phyloP scores from a whole-genome alignment of 2,888 invertebrate genomes.

The Acronicta psi region DNA sequence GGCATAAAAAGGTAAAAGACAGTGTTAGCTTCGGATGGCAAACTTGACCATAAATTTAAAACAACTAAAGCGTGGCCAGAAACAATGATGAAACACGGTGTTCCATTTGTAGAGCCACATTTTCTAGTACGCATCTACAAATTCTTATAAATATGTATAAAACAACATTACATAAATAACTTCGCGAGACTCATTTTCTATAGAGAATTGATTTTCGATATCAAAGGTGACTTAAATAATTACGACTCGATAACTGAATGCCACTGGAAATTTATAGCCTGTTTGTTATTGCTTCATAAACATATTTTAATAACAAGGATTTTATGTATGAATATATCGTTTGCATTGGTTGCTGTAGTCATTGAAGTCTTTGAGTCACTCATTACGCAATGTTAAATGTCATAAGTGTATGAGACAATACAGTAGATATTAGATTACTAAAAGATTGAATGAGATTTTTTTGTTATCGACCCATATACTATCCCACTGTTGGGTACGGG shows the following conservation, averaged over 20 bases:
- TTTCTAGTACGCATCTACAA: conserved; percentile 2
- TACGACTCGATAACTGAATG: conserved; percentile 26
- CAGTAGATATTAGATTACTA: background rate
- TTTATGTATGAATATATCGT: conserved; percentile 9
- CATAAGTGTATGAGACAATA: background rate
- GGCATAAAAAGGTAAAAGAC: no score
- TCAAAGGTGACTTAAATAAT: conserved; percentile 25
- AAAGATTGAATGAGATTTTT: no score
- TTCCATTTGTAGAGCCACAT: no score
- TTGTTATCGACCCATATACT: no score
- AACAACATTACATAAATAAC: conserved; percentile 26
- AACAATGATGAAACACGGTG: no score
- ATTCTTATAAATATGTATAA: conserved; percentile 13
- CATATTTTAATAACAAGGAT: conserved; percentile 14
- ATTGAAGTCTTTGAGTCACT: background rate
- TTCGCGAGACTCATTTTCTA: conserved; percentile 30
- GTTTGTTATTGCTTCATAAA: conserved; percentile 21
- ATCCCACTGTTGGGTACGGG: no score
- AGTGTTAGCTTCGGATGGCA: no score
- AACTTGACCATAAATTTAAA: no score
- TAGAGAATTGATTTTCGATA: conserved; percentile 40
- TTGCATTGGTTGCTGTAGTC: background rate
- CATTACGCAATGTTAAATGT: background rate
- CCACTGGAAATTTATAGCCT: conserved; percentile 20
- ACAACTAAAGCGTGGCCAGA: no score